Evolutionary conservation across 2,888 invertebrate species (phyloP), one percentile per base, ranked within the genome.

Genomic region (Andrena fulva): DNA sequence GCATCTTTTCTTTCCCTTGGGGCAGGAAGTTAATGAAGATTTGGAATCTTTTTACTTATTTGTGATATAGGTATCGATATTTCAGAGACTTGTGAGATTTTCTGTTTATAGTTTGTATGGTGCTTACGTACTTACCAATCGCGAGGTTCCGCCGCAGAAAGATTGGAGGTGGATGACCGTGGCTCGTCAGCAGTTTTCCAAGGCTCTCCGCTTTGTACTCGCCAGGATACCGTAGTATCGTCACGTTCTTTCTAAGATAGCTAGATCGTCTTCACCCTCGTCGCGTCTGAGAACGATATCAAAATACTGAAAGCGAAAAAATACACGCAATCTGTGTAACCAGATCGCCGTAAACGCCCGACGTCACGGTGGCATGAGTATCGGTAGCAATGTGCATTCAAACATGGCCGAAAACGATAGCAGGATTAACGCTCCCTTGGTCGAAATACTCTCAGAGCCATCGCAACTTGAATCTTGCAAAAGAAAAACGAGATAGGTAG

Each of bases 121-220:
- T 42, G 42, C 4, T 42, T 42, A 81, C 27, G 12, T 59, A 66
- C 70, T 75, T 75, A 71, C 80, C 48, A 20, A 75, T 77, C 74
- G 67, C 35, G 60, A 82, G 76, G 74, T 63, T 68, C 50, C 27
- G 71, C 73, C 48, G 75, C 71, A 68, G 62, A 42, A 74, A 62
- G 80, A 86, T 77, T 33, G 54, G 33, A 87, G 89, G 88, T 87
- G 80, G 85, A 84, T 81, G 91, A 90, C 89, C 89, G 12, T 59
- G 85, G 68, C 74, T 63, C 60, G 81, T 90, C 90, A 88, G 87
- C 89, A 84, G 48, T 89, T 87, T 82, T 84, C 79, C 87, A 85
- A 87, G 86, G 87, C 85, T 88, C 80, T 77, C 74, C 56, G 80
- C 71, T 73, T 52, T 74, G 76, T 71, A 78, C 77, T 71, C 85